These are phyloP conservation scores for Daubentonia madagascariensis DNA, from an alignment of 2,113 vertebrate species.

Conservation along the genomic window DNA sequence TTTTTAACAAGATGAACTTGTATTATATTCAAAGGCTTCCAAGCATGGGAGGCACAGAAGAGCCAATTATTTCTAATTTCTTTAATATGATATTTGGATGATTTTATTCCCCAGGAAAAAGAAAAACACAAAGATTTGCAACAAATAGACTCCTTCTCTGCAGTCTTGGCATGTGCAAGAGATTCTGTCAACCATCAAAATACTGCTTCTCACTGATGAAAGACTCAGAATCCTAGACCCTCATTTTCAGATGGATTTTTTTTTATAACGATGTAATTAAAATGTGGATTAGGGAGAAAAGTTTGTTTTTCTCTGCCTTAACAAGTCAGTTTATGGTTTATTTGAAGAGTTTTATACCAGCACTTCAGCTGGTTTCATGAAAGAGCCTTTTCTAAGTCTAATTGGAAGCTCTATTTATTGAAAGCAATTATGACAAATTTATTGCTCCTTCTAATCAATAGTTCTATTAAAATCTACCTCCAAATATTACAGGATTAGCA, in stretches of 20 bases:
- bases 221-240: not conserved
- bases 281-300: not conserved
- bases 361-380: not conserved
- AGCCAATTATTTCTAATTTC: not conserved
- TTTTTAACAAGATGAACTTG: not conserved
- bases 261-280: not conserved
- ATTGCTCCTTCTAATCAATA: not conserved
- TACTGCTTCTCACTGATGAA: not conserved
- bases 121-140: not conserved
- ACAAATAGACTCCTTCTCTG: not conserved
- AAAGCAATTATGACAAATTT: not conserved
- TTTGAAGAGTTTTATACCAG: not conserved
- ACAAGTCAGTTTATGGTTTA: not conserved
- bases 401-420: not conserved
- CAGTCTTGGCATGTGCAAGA: not conserved
- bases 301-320: constrained; percentile 4
- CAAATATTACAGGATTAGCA: constrained; percentile 1
- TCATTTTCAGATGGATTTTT: not conserved
- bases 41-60: not conserved
- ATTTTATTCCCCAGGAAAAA: not conserved
- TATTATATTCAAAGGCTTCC: not conserved
- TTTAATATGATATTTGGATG: not conserved
- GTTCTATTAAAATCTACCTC: not conserved
- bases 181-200: not conserved
- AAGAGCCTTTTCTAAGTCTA: not conserved